Evolutionary conservation across 1,140 invertebrate genomes (phyloP).

Genomic region (Colletes gigas): DNA sequence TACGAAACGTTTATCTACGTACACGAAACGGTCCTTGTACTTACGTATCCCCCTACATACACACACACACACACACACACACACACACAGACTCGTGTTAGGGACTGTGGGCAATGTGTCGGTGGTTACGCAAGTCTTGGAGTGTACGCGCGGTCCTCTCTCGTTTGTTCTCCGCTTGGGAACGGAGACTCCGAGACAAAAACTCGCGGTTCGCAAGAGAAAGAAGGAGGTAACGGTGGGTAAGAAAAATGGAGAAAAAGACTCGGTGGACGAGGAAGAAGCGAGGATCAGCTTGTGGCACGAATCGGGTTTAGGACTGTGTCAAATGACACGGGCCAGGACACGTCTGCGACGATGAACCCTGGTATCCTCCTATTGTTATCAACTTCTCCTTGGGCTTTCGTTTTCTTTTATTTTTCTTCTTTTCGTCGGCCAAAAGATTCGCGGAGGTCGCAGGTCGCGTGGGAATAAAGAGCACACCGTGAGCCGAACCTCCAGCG

Average conservation of each 20-base stretch:
- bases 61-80: too few species aligned
- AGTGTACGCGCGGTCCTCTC: constrained; percentile 43
- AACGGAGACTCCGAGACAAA: constrained; percentile 59
- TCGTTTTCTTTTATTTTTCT: constrained; percentile 12
- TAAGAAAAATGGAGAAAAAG: constrained; percentile 17
- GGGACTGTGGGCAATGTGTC: constrained; percentile 9
- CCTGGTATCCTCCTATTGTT: constrained; percentile 47
- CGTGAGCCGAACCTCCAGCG: constrained; percentile 65
- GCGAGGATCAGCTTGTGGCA: constrained; percentile 66
- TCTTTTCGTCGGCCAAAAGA: constrained; percentile 27
- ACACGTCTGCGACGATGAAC: constrained; percentile 45
- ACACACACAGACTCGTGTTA: not conserved
- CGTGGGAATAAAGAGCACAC: constrained; percentile 70
- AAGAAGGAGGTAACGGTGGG: constrained; percentile 10
- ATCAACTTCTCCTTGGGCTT: not conserved
- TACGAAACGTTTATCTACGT: constrained; percentile 24
- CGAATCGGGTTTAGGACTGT: constrained; percentile 79
- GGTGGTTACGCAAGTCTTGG: not conserved
- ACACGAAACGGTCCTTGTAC: not conserved
- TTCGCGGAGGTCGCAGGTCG: constrained; percentile 69
- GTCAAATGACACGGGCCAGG: constrained; percentile 75
- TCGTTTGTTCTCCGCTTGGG: constrained; percentile 64
- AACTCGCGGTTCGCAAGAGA: constrained; percentile 34
- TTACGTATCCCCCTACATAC: not conserved
- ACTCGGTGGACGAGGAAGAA: constrained; percentile 52